Evolutionary conservation across 1,140 invertebrate genomes (phyloP), one percentile per base, ranked within the genome.

Genomic region (Neodiprion fabricii): DNA sequence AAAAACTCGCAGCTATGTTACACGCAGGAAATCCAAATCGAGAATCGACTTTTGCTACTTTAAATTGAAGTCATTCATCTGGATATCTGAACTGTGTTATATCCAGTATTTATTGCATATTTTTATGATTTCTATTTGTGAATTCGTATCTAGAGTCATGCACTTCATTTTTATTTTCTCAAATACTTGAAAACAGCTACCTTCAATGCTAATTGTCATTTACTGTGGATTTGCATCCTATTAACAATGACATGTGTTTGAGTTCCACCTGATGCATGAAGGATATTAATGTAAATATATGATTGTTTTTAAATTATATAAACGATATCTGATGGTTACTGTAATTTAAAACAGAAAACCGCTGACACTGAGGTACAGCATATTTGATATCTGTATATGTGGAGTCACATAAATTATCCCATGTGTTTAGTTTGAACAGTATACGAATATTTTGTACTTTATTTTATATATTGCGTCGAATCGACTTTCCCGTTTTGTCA

Each of bases 101-200:
- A 12, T 69, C 21, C 67, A 69, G 17, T 69, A 47, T 69, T 69
- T 23, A 23, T 69, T 69, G 12, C 40, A 23, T 69, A 14, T 69
- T 69, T 69, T 69, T 69, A 11, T 23, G 17, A 12, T 0, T 11
- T 69, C 21, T 69, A 12, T 69, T 7, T 21, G 5, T 23, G 5
- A 11, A 69, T 69, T 14, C 7, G 17, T 47, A 47, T 14, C 11
- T 11, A 23, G 21, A 69, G 40, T 14, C 67, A 69, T 14, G 67
- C 11, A 21, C 67, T 23, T 69, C 7, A 23, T 47, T 69, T 69
- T 23, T 9, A 23, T 69, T 47, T 17, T 21, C 40, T 69, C 7
- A 69, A 17, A 12, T 14, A 69, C 67, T 69, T 69, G 40, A 69
- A 5, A 8, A 17, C 53, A 61, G 11, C 53, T 61, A 61, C 53